Evolutionary conservation across 2,113 vertebrate genomes (phyloP), one percentile per base, ranked within the genome.

Genomic region (Takifugu bimaculatus): DNA sequence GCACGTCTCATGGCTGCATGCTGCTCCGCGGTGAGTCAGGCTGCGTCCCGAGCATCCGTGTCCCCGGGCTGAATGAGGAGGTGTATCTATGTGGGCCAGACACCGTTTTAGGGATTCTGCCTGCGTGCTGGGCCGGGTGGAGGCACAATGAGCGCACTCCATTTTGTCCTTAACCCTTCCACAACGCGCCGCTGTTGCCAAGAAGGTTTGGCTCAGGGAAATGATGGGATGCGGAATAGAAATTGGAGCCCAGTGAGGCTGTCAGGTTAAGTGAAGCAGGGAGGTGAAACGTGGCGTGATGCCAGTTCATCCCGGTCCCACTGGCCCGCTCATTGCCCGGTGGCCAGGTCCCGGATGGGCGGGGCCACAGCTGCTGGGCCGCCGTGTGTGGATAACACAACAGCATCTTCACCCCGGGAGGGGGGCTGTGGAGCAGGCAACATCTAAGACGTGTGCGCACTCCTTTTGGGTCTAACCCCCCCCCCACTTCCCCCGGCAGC

Each of bases 241-340:
- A 63, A 71, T 75, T 82, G 52, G 25, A 13, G 58, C 64, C 77
- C 75, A 68, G 72, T 0, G 28, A 83, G 61, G 69, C 73, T 47
- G 68, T 53, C 55, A 42, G 68, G 72, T 58, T 71, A 57, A 68
- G 66, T 10, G 55, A 75, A 70, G 69, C 54, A 55, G 60, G 47
- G 62, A 80, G 73, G 77, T 78, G 72, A 77, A 79, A 78, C 77
- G 76, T 83, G 82, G 78, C 73, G 51, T 43, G 13, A 48, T 45
- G 77, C 78, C 79, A 79, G 14, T n/a, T 66, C 68, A 79, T 78
- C 62, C 54, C 62, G 50, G 65, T 54, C 65, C 45, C 57, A 72
- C 55, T 72, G 0, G 50, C 64, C 69, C 54, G 54, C 57, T 61
- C 56, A 60, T 72, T 68, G 68, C 70, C 65, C 29, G 65, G 39